phyloP scores from a whole-genome alignment of 2,113 vertebrate genomes.

The Lathamus discolor region DNA sequence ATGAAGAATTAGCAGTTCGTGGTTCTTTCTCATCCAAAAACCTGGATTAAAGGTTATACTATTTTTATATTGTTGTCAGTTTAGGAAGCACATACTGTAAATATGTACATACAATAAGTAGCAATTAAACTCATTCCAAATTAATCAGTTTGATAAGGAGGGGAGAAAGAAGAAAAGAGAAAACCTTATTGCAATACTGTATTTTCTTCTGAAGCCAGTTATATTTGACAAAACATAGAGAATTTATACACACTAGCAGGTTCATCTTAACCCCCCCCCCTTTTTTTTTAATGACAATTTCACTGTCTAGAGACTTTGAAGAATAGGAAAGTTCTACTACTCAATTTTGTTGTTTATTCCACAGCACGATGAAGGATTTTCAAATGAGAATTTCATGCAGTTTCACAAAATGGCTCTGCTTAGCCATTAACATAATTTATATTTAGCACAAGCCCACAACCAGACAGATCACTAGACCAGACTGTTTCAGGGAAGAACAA shows the following conservation, averaged over 20 bases:
- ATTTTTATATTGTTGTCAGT: background rate
- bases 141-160: background rate
- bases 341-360: background rate
- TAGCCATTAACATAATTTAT: too few relatives aligned
- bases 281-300: background rate
- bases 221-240: background rate
- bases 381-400: slow-evolving; percentile 30
- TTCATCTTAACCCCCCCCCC: background rate
- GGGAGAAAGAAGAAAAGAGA: background rate
- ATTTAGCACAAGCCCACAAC: slow-evolving; percentile 38
- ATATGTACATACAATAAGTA: background rate
- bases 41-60: background rate
- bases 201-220: background rate
- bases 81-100: background rate
- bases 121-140: background rate
- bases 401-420: slow-evolving; percentile 27
- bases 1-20: background rate
- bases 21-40: background rate
- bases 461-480: slow-evolving; percentile 8
- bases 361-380: slow-evolving; percentile 1
- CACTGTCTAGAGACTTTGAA: background rate
- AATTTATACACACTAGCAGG: background rate
- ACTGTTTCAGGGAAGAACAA: background rate
- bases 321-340: background rate
- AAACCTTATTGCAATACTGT: background rate